Base-by-base conservation (phyloP, 2,888 invertebrate species). In the Brachycybe producta region DNA sequence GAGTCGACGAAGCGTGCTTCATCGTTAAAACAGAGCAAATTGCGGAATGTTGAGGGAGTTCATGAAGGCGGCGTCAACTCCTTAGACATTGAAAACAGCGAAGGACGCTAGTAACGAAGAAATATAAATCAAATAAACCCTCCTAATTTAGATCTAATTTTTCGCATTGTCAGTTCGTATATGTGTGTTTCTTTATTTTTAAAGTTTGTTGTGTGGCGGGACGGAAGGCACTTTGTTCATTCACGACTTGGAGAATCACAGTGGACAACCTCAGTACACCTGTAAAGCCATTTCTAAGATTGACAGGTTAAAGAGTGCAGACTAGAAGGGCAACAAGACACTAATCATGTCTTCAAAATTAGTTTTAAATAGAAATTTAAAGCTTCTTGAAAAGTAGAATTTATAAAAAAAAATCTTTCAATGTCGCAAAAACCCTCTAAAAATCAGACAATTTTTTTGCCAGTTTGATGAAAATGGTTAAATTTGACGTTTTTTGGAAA, bases 151-250 rank as follows among this genome's bases (percentile, higher is more conserved):
- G 15, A 5, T 40, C n/a, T 40, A 13, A 7, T 17, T 15, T 15
- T 21, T 17, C n/a, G n/a, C n/a, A n/a, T n/a, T n/a, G n/a, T n/a
- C n/a, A n/a, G n/a, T n/a, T n/a, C n/a, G n/a, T n/a, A n/a, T n/a
- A n/a, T n/a, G n/a, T n/a, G n/a, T n/a, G n/a, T n/a, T n/a, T n/a
- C n/a, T n/a, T n/a, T n/a, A 52, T 32, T 47, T 50, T 57, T 62
- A 24, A 58, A 71, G 71, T 55, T 58, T 72, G 26, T 56, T 72
- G 5, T 68, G 70, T 24, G 71, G 71, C 28, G 61, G 63, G 3
- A 63, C 65, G 11, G 65, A 68, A 64, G 71, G 71, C n/a, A 61
- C 58, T 21, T 59, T 71, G 21, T 64, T 59, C 26, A 67, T 72
- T 47, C 67, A 71, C 58, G 71, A 72, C 56, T 52, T 69, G 2